These are phyloP conservation scores for Pachypeltis micranthus DNA, from an alignment of 1,140 invertebrate genomes.

Conservation along the genomic window DNA sequence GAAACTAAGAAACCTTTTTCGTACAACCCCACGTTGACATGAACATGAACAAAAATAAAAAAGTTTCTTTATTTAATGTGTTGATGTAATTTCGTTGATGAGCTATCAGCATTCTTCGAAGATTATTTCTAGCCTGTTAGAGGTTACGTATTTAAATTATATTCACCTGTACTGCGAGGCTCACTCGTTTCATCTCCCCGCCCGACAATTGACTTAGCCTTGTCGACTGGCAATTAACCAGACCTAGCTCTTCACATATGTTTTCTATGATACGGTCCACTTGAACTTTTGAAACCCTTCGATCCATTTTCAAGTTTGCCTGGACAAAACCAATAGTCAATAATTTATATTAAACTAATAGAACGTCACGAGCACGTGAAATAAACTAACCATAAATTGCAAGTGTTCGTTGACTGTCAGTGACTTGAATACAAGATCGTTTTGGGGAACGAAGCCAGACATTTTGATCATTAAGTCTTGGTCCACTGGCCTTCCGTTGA, in stretches of 20 bases:
- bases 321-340: slow-evolving; percentile 27
- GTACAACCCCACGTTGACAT: too few relatives aligned
- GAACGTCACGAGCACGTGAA: not conserved
- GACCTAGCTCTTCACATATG: slow-evolving; percentile 44
- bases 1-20: too few relatives aligned
- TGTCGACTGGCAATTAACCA: slow-evolving; percentile 52
- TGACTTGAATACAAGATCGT: slow-evolving; percentile 51
- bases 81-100: too few relatives aligned
- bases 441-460: slow-evolving; percentile 59
- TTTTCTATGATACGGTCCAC: slow-evolving; percentile 31
- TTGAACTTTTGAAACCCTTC: slow-evolving; percentile 23
- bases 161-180: slow-evolving; percentile 71
- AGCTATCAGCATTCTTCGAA: too few relatives aligned
- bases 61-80: too few relatives aligned
- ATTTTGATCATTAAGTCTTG: slow-evolving; percentile 48
- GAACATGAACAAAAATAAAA: too few relatives aligned
- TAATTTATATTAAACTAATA: too few relatives aligned
- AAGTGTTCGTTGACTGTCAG: slow-evolving; percentile 60
- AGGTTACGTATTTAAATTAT: too few relatives aligned
- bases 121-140: too few relatives aligned
- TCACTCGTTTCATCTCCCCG: slow-evolving; percentile 74
- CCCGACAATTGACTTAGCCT: slow-evolving; percentile 59
- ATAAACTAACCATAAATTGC: slow-evolving; percentile 53
- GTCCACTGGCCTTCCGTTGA: slow-evolving; percentile 48
- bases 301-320: slow-evolving; percentile 38